Percentiles rank a stretch among this genome's conserved stretches.
Evolutionary conservation across 1,140 invertebrate species (phyloP).

Genomic region (Epicauta chinensis): DNA sequence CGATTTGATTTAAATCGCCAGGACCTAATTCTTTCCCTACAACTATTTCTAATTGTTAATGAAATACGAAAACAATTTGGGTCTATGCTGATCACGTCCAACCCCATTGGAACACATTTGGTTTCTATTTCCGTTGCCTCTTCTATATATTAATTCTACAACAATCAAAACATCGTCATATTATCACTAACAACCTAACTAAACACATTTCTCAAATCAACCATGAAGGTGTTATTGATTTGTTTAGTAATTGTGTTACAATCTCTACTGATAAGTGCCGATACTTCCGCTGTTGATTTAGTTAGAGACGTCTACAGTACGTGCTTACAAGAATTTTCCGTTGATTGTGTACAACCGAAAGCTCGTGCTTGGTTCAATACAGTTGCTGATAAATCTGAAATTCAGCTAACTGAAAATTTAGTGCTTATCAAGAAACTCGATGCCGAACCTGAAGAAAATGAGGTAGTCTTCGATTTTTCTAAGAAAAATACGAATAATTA

Average conservation of each 20-base stretch:
- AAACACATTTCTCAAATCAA: conserved; percentile 18
- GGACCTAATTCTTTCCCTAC: too few species aligned
- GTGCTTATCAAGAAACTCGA: conserved; percentile 58
- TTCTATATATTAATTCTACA: conserved; percentile 31
- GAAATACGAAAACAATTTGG: neutral
- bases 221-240: conserved; percentile 23
- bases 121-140: conserved; percentile 40
- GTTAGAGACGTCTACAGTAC: conserved; percentile 55
- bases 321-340: conserved; percentile 57
- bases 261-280: conserved; percentile 8
- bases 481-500: conserved; percentile 5
- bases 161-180: conserved; percentile 17
- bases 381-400: conserved; percentile 57
- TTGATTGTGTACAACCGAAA: conserved; percentile 68
- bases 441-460: conserved; percentile 40
- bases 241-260: neutral
- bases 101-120: conserved; percentile 35
- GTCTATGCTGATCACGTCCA: conserved; percentile 38
- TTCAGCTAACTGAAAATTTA: conserved; percentile 66
- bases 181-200: conserved; percentile 15
- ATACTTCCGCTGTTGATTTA: conserved; percentile 50
- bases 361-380: conserved; percentile 63
- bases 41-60: neutral
- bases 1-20: too few species aligned
- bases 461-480: conserved; percentile 24